Base-by-base conservation (phyloP, 2,113 vertebrate genomes). In the Dendropsophus ebraccatus region DNA sequence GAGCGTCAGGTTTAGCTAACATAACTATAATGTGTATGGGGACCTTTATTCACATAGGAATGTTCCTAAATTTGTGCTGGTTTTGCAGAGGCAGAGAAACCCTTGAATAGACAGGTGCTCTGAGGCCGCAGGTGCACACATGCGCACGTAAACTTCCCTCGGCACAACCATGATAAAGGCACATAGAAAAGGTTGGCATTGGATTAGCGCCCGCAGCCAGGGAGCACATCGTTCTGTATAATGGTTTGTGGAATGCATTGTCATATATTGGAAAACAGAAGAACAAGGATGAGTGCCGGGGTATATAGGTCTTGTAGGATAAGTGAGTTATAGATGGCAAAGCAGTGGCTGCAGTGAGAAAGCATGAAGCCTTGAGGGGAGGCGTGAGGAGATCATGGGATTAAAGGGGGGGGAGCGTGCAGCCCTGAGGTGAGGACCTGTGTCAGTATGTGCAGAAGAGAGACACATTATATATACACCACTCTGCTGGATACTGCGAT, bases 321-420 rank as follows among this genome's bases (percentile, higher is more conserved):
- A 37, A 70, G 76, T 81, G 76, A 72, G 84, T 72, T 80, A 50
- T 83, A 70, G 35, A 45, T 52, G 16, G 54, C 16, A 49, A 30
- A 35, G 60, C 35, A 37, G 7, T 17, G 11, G 37, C 73, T 80
- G 50, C 78, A 73, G 60, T 41, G 50, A 25, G 52, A 86, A 32
- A 45, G 37, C 12, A n/a, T 73, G 49, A 47, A 50, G 58, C 35
- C 47, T 67, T 73, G 54, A 65, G 58, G 78, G 54, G 49, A 69
- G 30, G 62, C 79, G 69, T 86, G 52, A 65, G 75, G 78, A 74
- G 84, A 86, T 81, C 84, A 87, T 81, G 77, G 82, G 75, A 80
- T 86, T 69, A 72, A 35, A 87, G 73, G 56, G 86, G 41, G 72
- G 58, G 62, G 58, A 77, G 72, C 80, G 25, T 72, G 56, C 70